These are phyloP conservation scores for Griposia aprilina DNA, from an alignment of 2,888 invertebrate genomes.

Conservation along the genomic window DNA sequence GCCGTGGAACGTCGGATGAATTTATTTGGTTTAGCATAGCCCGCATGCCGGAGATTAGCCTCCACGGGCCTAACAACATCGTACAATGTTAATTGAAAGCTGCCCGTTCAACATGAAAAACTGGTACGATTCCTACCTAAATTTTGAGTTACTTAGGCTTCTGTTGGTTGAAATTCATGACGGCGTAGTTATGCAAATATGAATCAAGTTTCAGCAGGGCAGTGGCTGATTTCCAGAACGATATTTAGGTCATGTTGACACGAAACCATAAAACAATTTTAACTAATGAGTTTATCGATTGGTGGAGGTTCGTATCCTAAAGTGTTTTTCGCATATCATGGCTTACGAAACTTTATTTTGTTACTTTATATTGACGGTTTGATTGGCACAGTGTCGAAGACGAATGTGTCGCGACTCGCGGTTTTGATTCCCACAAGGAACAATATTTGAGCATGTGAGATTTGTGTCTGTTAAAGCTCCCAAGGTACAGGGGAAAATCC, in stretches of 20 bases:
- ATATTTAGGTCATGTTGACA: slow-evolving; percentile 38
- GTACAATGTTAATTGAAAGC: slow-evolving; percentile 38
- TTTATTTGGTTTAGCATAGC: slow-evolving; percentile 47
- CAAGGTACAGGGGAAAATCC: slow-evolving; percentile 15
- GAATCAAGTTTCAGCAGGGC: slow-evolving; percentile 8
- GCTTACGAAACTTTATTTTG: slow-evolving; percentile 10
- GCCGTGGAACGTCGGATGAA: slow-evolving; percentile 16
- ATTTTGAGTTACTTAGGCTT: background rate
- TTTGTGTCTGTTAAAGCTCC: background rate
- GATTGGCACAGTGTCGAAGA: background rate
- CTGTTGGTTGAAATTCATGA: slow-evolving; percentile 2
- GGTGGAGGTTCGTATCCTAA: slow-evolving; percentile 6
- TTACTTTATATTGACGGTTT: background rate
- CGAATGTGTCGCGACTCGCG: background rate
- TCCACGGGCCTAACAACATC: slow-evolving; percentile 10
- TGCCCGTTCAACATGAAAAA: slow-evolving; percentile 14
- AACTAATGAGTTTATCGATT: slow-evolving; percentile 55
- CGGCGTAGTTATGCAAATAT: slow-evolving; percentile 2
- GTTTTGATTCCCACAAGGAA: background rate
- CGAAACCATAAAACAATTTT: slow-evolving; percentile 35
- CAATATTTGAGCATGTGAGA: background rate
- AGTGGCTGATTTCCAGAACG: slow-evolving; percentile 21
- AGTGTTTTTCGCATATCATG: slow-evolving; percentile 25
- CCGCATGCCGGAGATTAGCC: slow-evolving; percentile 21
- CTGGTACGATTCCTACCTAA: background rate